phyloP scores from a whole-genome alignment of 2,888 invertebrate genomes.

The Iphiclides podalirius region DNA sequence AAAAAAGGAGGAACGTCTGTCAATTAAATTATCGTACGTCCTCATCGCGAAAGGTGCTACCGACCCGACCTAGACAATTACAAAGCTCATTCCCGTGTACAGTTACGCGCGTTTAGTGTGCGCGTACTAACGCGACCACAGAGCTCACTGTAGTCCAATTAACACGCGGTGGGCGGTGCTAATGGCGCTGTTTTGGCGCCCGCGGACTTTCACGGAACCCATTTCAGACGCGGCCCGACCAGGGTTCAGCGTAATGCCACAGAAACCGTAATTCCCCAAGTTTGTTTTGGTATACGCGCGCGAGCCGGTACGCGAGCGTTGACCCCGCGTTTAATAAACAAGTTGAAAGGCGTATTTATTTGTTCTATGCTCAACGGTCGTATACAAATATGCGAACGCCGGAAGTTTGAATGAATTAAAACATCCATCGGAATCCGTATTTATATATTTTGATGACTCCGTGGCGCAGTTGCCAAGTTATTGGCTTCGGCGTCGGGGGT shows the following conservation, averaged over 20 bases:
- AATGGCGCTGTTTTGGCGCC: conserved; percentile 34
- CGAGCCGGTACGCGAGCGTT: not conserved
- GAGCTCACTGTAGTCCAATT: conserved; percentile 33
- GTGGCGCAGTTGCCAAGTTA: too few relatives aligned
- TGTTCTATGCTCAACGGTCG: not conserved
- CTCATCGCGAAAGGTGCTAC: too few relatives aligned
- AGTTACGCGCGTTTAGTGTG: conserved; percentile 29
- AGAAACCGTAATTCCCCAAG: too few relatives aligned
- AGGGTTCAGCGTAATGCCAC: too few relatives aligned
- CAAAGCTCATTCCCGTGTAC: not conserved
- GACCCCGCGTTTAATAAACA: not conserved
- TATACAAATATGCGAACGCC: too few relatives aligned
- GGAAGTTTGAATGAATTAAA: too few relatives aligned
- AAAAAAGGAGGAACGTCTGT: too few relatives aligned
- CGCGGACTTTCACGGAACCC: conserved; percentile 16
- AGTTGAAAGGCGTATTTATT: not conserved
- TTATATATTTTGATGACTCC: too few relatives aligned
- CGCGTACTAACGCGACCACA: conserved; percentile 32
- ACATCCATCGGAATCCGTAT: too few relatives aligned
- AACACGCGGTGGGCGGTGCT: conserved; percentile 39
- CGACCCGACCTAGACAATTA: conserved; percentile 9
- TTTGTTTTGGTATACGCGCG: not conserved
- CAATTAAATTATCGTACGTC: too few relatives aligned
- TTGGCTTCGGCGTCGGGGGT: too few relatives aligned
- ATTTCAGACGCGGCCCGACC: conserved; percentile 7